Conservation (phyloP, 2,113 vertebrate genomes). For the Chlorodrepanis virens region DNA sequence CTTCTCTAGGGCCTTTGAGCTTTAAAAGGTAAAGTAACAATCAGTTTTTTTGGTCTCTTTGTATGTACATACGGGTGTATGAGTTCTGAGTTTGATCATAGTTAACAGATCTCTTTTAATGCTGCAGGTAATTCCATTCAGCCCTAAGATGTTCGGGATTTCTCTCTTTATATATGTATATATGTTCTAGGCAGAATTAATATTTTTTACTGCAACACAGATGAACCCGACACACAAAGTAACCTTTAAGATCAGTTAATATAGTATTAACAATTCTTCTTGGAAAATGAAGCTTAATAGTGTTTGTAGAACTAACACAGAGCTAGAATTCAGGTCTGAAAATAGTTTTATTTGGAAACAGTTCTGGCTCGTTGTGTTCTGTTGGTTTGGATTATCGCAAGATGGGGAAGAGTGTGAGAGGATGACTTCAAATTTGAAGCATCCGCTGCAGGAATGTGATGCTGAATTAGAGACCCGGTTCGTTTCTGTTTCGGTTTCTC, state of each 20-base stretch:
- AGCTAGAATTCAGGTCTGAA: neutral
- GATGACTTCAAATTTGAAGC: neutral
- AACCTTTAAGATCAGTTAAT: neutral
- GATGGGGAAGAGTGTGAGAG: rapidly evolving
- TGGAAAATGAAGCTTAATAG: neutral
- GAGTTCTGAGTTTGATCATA: neutral
- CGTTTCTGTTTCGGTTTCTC: neutral
- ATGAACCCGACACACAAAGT: neutral
- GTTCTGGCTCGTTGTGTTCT: neutral
- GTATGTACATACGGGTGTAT: rapidly evolving
- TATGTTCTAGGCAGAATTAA: neutral
- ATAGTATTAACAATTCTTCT: neutral
- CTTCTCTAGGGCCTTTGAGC: neutral
- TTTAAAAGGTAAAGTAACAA: neutral
- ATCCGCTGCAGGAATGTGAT: neutral
- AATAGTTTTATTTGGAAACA: neutral
- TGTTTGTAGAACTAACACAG: neutral
- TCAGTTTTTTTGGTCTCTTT: neutral
- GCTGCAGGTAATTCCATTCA: neutral
- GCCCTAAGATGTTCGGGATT: neutral
- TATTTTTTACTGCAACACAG: neutral
- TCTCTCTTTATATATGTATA: neutral
- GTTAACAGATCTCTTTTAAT: neutral
- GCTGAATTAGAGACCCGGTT: neutral
- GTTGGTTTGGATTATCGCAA: neutral